Evolutionary conservation across 2,113 vertebrate species (phyloP).

Genomic region (Hemibagrus wyckioides): DNA sequence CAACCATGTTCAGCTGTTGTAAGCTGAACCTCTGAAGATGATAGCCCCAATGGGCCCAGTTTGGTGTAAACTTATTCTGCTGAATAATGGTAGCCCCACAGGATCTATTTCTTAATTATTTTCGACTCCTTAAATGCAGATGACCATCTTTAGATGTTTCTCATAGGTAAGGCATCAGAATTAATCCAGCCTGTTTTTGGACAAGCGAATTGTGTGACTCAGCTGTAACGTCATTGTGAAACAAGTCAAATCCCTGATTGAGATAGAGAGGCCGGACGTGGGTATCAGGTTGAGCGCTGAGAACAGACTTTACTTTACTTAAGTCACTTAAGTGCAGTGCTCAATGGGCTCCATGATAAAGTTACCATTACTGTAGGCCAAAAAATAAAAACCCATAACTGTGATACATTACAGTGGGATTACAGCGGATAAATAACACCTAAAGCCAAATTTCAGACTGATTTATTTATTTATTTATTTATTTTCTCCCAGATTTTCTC

Average conservation of each 20-base stretch:
- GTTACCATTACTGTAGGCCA: not conserved
- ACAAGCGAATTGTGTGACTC: not conserved
- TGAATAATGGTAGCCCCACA: not conserved
- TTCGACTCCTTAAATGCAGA: slow-evolving; percentile 12
- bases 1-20: not conserved
- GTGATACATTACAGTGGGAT: not conserved
- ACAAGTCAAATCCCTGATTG: slow-evolving; percentile 16
- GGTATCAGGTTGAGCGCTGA: not conserved
- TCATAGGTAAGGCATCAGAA: slow-evolving; percentile 20
- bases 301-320: not conserved
- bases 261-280: not conserved
- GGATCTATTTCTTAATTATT: slow-evolving; percentile 22
- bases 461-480: no score
- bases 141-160: slow-evolving; percentile 11
- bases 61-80: slow-evolving; percentile 2
- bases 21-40: slow-evolving; percentile 16
- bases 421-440: no score
- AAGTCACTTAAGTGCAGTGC: not conserved
- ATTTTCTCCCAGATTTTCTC: no score
- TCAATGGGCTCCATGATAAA: not conserved
- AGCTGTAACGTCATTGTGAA: slow-evolving; percentile 28
- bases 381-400: not conserved
- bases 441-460: no score
- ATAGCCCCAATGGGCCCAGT: slow-evolving; percentile 12
- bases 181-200: not conserved